These are phyloP conservation scores for Nettapus auritus DNA, from an alignment of 2,113 vertebrate genomes.

Conservation along the genomic window DNA sequence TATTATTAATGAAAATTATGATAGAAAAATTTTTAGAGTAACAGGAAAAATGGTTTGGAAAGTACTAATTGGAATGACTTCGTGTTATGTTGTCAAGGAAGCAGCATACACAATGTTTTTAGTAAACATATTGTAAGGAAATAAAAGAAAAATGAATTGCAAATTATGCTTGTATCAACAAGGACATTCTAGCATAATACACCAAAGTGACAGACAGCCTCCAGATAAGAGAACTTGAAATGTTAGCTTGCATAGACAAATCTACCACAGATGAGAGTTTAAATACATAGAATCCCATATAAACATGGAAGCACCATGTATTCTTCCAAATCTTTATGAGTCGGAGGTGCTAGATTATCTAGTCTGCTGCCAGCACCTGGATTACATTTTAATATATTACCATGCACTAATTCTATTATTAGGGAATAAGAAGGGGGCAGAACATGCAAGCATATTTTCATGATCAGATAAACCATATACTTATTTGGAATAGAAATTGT, in stretches of 20 bases:
- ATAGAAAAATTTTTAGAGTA: neutral
- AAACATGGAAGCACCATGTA: neutral
- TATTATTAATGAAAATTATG: neutral
- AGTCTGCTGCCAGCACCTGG: neutral
- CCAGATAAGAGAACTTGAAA: neutral
- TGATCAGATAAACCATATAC: neutral
- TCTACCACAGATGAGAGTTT: neutral
- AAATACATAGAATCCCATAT: neutral
- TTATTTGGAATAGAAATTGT: constrained; percentile 24
- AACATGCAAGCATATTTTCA: neutral
- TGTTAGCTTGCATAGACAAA: neutral
- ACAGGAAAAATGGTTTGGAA: neutral
- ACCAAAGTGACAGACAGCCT: neutral
- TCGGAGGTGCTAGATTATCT: neutral
- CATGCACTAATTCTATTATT: neutral
- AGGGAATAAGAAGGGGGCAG: neutral
- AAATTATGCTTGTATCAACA: neutral
- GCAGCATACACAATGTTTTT: neutral
- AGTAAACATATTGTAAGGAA: constrained; percentile 9
- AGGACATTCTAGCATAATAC: neutral
- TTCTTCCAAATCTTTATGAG: neutral
- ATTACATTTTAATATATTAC: neutral
- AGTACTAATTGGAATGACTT: neutral
- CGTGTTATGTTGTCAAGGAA: neutral
- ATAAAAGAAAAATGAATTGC: constrained; percentile 13